Evolutionary conservation across 2,888 invertebrate genomes (phyloP).

Genomic region (Augochlorella aurata): DNA sequence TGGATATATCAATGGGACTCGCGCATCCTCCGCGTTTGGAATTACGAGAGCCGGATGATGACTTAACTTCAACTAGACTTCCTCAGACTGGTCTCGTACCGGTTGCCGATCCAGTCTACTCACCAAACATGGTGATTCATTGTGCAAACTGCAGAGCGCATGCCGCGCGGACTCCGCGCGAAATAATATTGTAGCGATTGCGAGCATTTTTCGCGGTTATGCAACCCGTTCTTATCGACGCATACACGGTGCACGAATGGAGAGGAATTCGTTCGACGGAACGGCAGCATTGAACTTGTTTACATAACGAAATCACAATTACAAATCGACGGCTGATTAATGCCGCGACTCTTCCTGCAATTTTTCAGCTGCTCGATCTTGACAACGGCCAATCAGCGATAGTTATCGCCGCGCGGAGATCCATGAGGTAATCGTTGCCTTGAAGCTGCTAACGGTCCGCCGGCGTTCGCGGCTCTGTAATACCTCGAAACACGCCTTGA

Average conservation of each 20-base stretch:
- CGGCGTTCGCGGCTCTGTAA: neutral
- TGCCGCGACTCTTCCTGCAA: neutral
- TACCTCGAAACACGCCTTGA: neutral
- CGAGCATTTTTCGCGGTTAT: neutral
- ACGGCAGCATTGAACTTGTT: neutral
- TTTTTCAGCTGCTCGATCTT: neutral
- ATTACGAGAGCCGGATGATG: conserved; percentile 56
- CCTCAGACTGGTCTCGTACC: neutral
- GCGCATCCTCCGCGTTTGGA: conserved; percentile 36
- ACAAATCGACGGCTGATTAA: neutral
- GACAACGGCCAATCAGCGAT: neutral
- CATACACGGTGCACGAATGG: neutral
- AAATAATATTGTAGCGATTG: neutral
- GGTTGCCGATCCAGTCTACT: neutral
- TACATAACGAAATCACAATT: neutral
- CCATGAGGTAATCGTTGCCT: conserved; percentile 2
- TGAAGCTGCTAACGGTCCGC: conserved; percentile 1
- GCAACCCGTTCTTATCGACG: neutral
- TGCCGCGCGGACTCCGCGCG: neutral
- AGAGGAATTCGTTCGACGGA: neutral
- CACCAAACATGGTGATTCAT: conserved; percentile 5
- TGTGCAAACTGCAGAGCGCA: neutral
- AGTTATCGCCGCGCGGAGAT: neutral
- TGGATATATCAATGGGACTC: conserved; percentile 33
- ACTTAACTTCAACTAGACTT: conserved; percentile 50